These are phyloP conservation scores for Ichneumoninae sp. DNA, from an alignment of 2,888 invertebrate genomes.

Conservation along the genomic window DNA sequence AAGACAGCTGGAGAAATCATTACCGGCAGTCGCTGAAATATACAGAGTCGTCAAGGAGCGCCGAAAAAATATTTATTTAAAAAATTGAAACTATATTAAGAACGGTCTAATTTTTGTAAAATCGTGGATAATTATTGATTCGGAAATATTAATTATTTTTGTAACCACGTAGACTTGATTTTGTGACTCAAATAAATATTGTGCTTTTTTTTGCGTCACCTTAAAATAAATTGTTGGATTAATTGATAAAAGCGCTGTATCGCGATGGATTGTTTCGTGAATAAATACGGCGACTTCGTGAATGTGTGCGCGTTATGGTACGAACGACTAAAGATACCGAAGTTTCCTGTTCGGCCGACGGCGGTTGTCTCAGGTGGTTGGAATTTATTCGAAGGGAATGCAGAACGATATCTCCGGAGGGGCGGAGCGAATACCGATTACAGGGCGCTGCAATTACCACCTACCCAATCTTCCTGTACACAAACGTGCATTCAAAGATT, in stretches of 20 bases:
- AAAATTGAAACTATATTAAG: background rate
- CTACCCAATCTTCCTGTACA: background rate
- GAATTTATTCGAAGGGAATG: constrained; percentile 17
- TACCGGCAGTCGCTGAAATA: constrained; percentile 66
- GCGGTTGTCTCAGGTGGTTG: background rate
- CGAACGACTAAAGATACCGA: background rate
- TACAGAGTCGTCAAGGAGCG: constrained; percentile 64
- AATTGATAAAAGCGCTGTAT: background rate
- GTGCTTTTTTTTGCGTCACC: background rate
- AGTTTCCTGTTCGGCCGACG: constrained; percentile 28
- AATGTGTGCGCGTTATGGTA: background rate
- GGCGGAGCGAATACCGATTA: constrained; percentile 27
- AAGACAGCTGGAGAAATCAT: constrained; percentile 69
- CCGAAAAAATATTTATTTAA: constrained; percentile 14
- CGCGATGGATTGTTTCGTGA: background rate
- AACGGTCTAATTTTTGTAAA: background rate
- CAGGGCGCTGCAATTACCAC: background rate
- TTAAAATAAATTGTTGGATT: background rate
- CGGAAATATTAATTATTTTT: background rate
- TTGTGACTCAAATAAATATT: background rate
- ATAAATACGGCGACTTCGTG: background rate
- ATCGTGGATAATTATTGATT: background rate
- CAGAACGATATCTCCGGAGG: constrained; percentile 21
- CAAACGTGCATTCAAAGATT: background rate
- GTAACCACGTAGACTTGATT: background rate